These are phyloP conservation scores for Stylophora pistillata DNA, from an alignment of 64 coral and sea anemone species.

Conservation along the genomic window DNA sequence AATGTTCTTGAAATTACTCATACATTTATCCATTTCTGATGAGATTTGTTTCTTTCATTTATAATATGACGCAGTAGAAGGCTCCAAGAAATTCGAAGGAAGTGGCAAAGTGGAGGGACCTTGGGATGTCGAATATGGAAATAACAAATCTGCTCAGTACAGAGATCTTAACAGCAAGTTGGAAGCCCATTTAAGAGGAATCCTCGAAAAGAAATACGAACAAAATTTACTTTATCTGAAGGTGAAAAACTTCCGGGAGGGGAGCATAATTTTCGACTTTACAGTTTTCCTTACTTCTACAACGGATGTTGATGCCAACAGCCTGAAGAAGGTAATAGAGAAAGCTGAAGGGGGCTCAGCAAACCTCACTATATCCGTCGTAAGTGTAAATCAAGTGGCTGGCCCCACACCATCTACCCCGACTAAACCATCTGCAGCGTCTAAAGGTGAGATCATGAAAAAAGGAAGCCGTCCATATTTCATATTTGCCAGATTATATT, in stretches of 20 bases:
- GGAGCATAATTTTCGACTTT: slow-evolving; percentile 25
- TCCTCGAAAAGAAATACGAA: background rate
- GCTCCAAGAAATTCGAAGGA: background rate
- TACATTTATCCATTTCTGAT: background rate
- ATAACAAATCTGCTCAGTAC: background rate
- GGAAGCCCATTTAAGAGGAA: background rate
- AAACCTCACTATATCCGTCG: background rate
- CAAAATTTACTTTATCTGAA: background rate
- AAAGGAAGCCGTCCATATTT: background rate
- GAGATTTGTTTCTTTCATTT: background rate
- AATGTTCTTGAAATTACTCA: too few species aligned
- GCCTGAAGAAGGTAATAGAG: background rate
- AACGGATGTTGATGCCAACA: background rate
- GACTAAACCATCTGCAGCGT: background rate
- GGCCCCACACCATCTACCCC: background rate
- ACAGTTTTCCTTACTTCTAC: background rate
- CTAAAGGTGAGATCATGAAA: background rate
- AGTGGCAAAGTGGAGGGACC: background rate
- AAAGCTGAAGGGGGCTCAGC: background rate
- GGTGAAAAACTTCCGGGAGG: background rate
- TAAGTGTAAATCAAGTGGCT: background rate
- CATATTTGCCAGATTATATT: background rate
- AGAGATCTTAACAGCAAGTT: background rate
- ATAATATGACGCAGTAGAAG: background rate
- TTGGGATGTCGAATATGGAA: background rate